These are phyloP conservation scores for Silurus meridionalis DNA, from an alignment of 2,113 vertebrate genomes.

Conservation along the genomic window DNA sequence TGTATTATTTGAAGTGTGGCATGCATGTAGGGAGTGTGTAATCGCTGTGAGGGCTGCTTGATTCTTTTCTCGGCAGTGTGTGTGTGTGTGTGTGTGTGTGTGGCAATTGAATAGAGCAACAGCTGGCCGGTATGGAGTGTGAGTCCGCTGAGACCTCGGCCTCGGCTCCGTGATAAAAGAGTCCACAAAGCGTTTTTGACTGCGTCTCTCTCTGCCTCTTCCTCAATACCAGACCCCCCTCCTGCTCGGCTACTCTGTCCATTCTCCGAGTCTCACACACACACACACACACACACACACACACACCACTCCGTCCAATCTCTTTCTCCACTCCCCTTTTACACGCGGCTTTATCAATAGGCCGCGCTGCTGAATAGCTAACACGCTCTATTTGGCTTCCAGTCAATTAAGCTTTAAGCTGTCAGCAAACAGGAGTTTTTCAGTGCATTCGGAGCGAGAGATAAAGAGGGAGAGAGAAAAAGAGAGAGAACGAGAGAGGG, in stretches of 20 bases:
- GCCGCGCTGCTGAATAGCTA: conserved; percentile 72
- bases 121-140: conserved; percentile 35
- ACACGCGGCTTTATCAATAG: conserved; percentile 76
- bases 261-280: conserved; percentile 9
- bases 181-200: conserved; percentile 68
- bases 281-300: conserved; percentile 22
- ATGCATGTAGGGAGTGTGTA: conserved; percentile 24
- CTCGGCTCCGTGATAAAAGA: conserved; percentile 64
- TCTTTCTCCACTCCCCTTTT: conserved; percentile 66
- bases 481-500: no score
- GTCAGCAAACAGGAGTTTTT: conserved; percentile 86
- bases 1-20: conserved; percentile 19
- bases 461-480: no score
- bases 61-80: not conserved
- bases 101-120: conserved; percentile 47
- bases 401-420: conserved; percentile 89
- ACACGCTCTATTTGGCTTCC: conserved; percentile 83
- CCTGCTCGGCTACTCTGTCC: conserved; percentile 24
- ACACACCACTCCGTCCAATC: conserved; percentile 58
- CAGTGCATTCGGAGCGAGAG: conserved; percentile 79
- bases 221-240: conserved; percentile 61
- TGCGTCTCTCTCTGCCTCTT: conserved; percentile 56
- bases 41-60: conserved; percentile 12
- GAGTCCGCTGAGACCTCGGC: conserved; percentile 52
- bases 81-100: conserved; percentile 4